phyloP scores from a whole-genome alignment of 2,113 vertebrate genomes.

The Elaphurus davidianus region DNA sequence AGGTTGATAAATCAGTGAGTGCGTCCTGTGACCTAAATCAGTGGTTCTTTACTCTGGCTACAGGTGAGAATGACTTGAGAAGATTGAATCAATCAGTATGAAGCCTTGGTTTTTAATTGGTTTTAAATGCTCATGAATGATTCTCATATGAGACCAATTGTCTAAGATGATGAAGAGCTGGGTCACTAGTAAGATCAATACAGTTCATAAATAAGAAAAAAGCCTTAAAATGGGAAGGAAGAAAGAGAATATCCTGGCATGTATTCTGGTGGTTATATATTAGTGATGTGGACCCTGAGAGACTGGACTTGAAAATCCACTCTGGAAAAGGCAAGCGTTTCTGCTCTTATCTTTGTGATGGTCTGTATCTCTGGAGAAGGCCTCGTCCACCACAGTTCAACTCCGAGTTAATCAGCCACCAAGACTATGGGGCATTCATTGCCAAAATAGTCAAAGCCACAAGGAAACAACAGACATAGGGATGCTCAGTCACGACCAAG shows the following conservation, averaged over 20 bases:
- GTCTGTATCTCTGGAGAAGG: background rate
- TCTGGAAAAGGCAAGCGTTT: background rate
- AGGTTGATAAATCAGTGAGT: background rate
- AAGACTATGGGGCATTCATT: background rate
- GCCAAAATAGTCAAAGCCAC: background rate
- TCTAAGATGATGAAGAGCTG: background rate
- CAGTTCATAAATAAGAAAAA: background rate
- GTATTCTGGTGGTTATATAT: background rate
- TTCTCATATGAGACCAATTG: background rate
- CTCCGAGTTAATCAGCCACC: background rate
- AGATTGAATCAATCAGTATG: background rate
- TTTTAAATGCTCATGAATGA: background rate
- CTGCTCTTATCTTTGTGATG: background rate
- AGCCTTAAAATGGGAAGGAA: background rate
- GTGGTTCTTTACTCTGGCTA: background rate
- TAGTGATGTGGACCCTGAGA: background rate
- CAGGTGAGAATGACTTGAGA: background rate
- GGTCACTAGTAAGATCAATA: background rate
- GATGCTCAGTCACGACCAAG: background rate
- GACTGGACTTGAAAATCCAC: background rate
- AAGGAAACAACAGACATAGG: background rate
- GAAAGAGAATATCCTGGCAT: rapidly evolving
- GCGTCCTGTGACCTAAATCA: background rate
- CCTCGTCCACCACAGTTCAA: background rate
- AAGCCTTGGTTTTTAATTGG: background rate